A percentile compares a stretch with the other conserved stretches of the same genome.
Conservation (phyloP, 2,797 vertebrate species). For the Phaenicophaeus curvirostris region DNA sequence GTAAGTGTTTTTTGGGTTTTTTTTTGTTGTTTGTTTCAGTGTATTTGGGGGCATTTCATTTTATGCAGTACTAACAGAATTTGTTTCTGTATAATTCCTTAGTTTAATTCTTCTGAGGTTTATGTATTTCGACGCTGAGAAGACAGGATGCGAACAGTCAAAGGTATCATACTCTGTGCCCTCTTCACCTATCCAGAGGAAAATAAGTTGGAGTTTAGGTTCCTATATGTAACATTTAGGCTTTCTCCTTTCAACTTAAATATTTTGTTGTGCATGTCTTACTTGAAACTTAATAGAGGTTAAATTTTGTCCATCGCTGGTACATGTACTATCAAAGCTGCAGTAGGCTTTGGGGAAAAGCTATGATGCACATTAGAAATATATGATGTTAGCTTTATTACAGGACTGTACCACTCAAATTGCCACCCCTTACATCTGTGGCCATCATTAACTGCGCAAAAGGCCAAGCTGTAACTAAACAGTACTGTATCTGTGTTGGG, state of each 20-base stretch:
- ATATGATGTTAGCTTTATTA: not conserved
- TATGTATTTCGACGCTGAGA: not conserved
- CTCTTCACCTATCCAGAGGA: not conserved
- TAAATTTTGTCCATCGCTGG: not conserved
- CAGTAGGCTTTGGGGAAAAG: not conserved
- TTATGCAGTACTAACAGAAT: not conserved
- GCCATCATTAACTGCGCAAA: conserved; percentile 9
- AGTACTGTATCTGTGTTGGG: not conserved
- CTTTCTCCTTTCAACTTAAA: not conserved
- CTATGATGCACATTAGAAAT: not conserved
- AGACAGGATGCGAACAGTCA: not conserved
- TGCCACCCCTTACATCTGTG: conserved; percentile 38
- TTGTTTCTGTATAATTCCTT: not conserved
- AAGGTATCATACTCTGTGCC: not conserved
- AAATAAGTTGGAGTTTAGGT: not conserved
- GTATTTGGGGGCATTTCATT: not conserved
- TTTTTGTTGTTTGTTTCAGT: not conserved
- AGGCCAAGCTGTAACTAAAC: conserved; percentile 39
- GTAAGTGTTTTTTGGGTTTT: not conserved
- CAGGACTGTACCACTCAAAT: not conserved
- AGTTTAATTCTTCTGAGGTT: not conserved
- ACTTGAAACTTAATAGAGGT: not conserved
- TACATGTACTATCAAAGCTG: not conserved
- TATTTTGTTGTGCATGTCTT: not conserved
- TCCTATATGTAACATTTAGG: not conserved